These are phyloP conservation scores for Diarsia brunnea DNA, from an alignment of 2,888 invertebrate species.

Conservation along the genomic window DNA sequence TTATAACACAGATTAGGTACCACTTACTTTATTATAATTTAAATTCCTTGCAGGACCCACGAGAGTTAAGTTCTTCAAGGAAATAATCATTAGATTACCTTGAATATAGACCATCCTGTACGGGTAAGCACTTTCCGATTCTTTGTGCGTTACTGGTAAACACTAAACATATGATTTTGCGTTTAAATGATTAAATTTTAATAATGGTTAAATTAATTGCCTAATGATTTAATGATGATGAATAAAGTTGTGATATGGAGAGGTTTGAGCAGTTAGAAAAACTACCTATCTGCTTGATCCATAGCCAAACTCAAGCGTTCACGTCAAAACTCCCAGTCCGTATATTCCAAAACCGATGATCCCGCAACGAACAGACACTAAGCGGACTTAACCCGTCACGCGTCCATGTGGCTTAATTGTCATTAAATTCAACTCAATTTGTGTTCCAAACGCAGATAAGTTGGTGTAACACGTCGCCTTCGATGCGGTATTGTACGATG, in stretches of 20 bases:
- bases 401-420: conserved; percentile 76
- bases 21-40: no score
- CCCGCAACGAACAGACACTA: conserved; percentile 77
- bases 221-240: background rate
- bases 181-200: background rate
- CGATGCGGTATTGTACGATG: conserved; percentile 68
- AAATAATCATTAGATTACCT: background rate
- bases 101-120: no score
- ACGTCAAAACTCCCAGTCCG: conserved; percentile 22
- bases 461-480: conserved; percentile 71
- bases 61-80: background rate
- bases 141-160: no score
- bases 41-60: no score
- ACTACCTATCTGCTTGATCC: background rate
- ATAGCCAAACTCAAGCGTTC: background rate
- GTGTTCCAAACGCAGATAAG: conserved; percentile 71
- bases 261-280: background rate
- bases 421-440: conserved; percentile 83
- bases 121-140: no score
- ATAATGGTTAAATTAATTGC: background rate
- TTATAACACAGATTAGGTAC: no score
- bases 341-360: conserved; percentile 70
- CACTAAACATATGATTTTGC: background rate
- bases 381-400: conserved; percentile 76
- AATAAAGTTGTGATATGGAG: background rate